phyloP scores from a whole-genome alignment of 2,113 vertebrate species.

The Rhinopomastus cyanomelas region DNA sequence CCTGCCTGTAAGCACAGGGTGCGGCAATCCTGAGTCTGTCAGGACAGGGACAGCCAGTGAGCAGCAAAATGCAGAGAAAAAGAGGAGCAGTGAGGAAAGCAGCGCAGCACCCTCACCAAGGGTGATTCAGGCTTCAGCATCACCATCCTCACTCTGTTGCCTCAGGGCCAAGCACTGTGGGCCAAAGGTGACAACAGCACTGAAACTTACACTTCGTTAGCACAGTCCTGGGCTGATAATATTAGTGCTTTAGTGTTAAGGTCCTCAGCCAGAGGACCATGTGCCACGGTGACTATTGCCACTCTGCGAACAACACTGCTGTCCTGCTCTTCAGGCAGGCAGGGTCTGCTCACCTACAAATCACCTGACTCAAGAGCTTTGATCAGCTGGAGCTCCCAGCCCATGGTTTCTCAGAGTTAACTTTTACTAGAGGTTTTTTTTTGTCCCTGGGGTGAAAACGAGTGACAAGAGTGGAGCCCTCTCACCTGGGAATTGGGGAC shows the following conservation, averaged over 20 bases:
- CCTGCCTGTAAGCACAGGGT: not conserved
- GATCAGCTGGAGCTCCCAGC: not conserved
- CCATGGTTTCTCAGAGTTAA: rapidly evolving
- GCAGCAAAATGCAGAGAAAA: not conserved
- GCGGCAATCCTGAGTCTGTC: rapidly evolving
- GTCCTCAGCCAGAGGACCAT: not conserved
- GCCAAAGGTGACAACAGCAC: not conserved
- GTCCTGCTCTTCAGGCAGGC: not conserved
- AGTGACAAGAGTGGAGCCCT: not conserved
- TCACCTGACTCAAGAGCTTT: not conserved
- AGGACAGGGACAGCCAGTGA: rapidly evolving
- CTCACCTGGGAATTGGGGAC: conserved; percentile 81
- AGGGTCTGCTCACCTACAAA: not conserved
- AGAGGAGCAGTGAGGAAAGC: not conserved
- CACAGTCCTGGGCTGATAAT: not conserved
- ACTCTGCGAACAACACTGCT: not conserved
- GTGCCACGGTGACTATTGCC: not conserved
- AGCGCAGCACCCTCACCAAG: not conserved
- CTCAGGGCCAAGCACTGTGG: not conserved
- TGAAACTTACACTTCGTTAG: not conserved
- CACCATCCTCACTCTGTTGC: not conserved
- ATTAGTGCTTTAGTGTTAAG: not conserved
- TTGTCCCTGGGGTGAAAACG: not conserved
- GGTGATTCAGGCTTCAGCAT: not conserved
- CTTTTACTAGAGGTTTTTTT: not conserved